Conservation (phyloP, 2,888 invertebrate species). For the Hirtodrosophila cameraria region DNA sequence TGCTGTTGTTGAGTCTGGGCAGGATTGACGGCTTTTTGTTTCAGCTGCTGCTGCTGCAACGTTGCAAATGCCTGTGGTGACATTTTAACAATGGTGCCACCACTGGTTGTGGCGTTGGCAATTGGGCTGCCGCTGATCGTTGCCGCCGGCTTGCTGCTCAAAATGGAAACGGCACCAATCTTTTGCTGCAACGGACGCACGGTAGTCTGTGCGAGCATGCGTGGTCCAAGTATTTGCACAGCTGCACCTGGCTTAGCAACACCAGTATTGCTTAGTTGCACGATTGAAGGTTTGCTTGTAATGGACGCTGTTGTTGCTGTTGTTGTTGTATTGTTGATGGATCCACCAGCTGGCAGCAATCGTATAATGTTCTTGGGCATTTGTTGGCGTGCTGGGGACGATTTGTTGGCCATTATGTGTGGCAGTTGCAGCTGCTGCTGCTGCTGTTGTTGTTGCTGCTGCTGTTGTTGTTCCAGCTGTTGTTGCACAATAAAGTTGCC, state of each 20-base stretch:
- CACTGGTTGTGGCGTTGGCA: slow-evolving; percentile 16
- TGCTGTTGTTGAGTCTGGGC: slow-evolving; percentile 38
- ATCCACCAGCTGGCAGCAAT: slow-evolving; percentile 55
- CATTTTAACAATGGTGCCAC: slow-evolving; percentile 81
- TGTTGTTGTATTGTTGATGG: too few species aligned
- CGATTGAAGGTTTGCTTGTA: slow-evolving; percentile 35
- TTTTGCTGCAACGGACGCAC: slow-evolving; percentile 68
- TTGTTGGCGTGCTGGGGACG: slow-evolving; percentile 42
- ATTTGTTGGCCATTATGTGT: slow-evolving; percentile 17
- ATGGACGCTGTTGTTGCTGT: slow-evolving; percentile 3
- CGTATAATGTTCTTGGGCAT: slow-evolving; percentile 77
- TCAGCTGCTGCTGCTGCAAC: slow-evolving; percentile 82
- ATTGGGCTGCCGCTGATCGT: slow-evolving; percentile 25
- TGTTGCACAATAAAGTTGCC: slow-evolving; percentile 51
- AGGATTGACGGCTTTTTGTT: slow-evolving; percentile 59
- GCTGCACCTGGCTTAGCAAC: slow-evolving; percentile 24
- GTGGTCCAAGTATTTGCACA: slow-evolving; percentile 72
- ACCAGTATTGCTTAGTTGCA: slow-evolving; percentile 30
- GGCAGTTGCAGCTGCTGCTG: slow-evolving; percentile 31
- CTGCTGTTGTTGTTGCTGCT: slow-evolving; percentile 25
- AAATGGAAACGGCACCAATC: slow-evolving; percentile 66
- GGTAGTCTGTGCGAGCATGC: slow-evolving; percentile 66
- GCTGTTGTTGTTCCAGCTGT: slow-evolving; percentile 36
- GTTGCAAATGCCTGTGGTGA: slow-evolving; percentile 81
- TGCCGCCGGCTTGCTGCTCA: slow-evolving; percentile 44